Evolutionary conservation across 2,888 invertebrate genomes (phyloP), one percentile per base, ranked within the genome.

Genomic region (Altica lythri): DNA sequence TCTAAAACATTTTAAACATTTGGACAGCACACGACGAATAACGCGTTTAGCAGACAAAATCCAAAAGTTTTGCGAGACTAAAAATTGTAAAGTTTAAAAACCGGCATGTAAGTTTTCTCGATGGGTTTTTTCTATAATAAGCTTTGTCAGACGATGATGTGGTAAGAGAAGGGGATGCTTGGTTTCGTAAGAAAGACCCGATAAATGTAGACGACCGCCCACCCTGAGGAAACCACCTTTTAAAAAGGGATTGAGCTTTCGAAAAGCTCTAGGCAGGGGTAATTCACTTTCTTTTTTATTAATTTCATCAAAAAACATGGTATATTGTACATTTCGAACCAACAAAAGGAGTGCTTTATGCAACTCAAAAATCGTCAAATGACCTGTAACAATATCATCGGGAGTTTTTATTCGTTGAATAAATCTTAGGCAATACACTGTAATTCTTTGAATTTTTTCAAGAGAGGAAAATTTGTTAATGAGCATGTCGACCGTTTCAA

Each of bases 131-230:
- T 32, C 22, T 8, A 49, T 29, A n/a, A 49, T 29, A 5, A 34
- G n/a, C 1, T 18, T 30, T 13, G 49, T 22, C 12, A 49, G 32
- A 22, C 22, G 9, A 42, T 10, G n/a, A 6, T 12, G 43, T 16
- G 46, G 27, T 16, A 47, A 17, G 6, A 47, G n/a, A 13, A 35
- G 4, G 4, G 57, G 60, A 40, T 57, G 53, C 19, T 61, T 61
- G 35, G 44, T 42, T 35, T 56, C 49, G 43, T 32, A 43, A 25
- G 18, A 9, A 13, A 61, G 18, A 18, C 13, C 2, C 1, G 57
- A 54, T 19, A 57, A 38, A 18, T 43, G 8, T 14, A 60, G 19
- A 12, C 61, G 38, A 10, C 59, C 57, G n/a, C 59, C 59, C 5
- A 60, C 59, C n/a, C 57, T 8, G 4, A 59, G 34, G 6, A 51